Evolutionary conservation across 2,888 invertebrate species (phyloP).

Genomic region (Mesorhabditis belari): DNA sequence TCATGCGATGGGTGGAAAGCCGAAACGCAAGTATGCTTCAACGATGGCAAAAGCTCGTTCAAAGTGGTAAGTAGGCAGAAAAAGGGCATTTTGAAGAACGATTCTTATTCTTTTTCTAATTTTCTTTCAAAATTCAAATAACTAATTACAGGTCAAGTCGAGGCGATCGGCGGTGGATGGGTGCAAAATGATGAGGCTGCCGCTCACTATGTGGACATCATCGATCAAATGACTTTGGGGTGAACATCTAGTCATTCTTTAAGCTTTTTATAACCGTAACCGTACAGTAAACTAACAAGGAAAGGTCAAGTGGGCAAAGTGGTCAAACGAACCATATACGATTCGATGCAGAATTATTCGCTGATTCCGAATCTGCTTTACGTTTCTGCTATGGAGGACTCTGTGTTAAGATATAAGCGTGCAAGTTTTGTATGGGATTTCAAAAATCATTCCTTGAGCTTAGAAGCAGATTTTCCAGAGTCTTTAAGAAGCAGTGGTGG

Average conservation of each 20-base stretch:
- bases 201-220: slow-evolving; percentile 59
- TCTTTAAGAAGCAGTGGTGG: too few species aligned
- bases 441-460: too few species aligned
- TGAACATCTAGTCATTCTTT: too few species aligned
- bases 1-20: slow-evolving; percentile 46
- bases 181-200: slow-evolving; percentile 62
- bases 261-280: neutral
- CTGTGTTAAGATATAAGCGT: too few species aligned
- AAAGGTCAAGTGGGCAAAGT: too few species aligned
- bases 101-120: slow-evolving; percentile 16
- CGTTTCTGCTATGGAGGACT: too few species aligned
- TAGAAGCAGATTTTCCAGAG: too few species aligned
- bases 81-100: slow-evolving; percentile 3
- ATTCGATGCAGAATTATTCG: too few species aligned
- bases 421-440: too few species aligned
- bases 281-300: too few species aligned
- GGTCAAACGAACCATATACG: too few species aligned
- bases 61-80: slow-evolving; percentile 27
- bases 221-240: slow-evolving; percentile 59
- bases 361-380: too few species aligned
- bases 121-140: neutral
- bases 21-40: slow-evolving; percentile 23
- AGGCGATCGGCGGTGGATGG: slow-evolving; percentile 58
- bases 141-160: slow-evolving; percentile 39
- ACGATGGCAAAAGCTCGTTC: slow-evolving; percentile 37